Evolutionary conservation across 2,888 invertebrate species (phyloP).

Genomic region (Polydrusus cervinus): DNA sequence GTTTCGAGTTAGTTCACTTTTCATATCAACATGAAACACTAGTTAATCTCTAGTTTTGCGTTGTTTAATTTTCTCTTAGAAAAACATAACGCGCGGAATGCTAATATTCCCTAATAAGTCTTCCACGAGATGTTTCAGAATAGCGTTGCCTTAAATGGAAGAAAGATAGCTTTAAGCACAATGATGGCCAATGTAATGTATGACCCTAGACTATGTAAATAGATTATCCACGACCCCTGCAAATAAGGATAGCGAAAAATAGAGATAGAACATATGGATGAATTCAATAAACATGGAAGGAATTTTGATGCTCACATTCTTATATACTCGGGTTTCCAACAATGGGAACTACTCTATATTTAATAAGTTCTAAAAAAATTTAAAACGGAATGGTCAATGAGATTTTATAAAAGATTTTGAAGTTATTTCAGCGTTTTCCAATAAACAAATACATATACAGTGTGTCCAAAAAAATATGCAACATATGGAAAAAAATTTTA

Average conservation of each 20-base stretch:
- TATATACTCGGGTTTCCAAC: too few species aligned
- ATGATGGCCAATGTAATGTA: constrained; percentile 28
- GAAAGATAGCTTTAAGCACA: constrained; percentile 35
- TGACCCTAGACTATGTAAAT: constrained; percentile 38
- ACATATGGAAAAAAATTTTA: too few species aligned
- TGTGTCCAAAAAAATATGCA: too few species aligned
- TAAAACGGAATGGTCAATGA: too few species aligned
- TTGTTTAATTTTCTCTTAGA: neutral
- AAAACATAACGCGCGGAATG: constrained; percentile 16
- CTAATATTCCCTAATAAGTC: constrained; percentile 39
- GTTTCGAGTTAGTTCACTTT: too few species aligned
- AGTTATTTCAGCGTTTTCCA: too few species aligned
- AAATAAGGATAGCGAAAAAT: constrained; percentile 28
- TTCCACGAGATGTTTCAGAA: constrained; percentile 28
- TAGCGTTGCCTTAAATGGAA: constrained; percentile 42
- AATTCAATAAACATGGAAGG: constrained; percentile 10
- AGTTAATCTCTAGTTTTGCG: too few species aligned
- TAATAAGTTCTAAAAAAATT: too few species aligned
- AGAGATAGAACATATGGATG: constrained; percentile 17
- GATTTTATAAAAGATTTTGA: too few species aligned
- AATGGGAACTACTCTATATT: too few species aligned
- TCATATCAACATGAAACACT: too few species aligned
- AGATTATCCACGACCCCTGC: constrained; percentile 35
- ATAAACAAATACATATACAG: too few species aligned
- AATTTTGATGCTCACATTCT: constrained; percentile 1